phyloP scores from a whole-genome alignment of 2,113 vertebrate genomes.

The Rutilus rutilus region DNA sequence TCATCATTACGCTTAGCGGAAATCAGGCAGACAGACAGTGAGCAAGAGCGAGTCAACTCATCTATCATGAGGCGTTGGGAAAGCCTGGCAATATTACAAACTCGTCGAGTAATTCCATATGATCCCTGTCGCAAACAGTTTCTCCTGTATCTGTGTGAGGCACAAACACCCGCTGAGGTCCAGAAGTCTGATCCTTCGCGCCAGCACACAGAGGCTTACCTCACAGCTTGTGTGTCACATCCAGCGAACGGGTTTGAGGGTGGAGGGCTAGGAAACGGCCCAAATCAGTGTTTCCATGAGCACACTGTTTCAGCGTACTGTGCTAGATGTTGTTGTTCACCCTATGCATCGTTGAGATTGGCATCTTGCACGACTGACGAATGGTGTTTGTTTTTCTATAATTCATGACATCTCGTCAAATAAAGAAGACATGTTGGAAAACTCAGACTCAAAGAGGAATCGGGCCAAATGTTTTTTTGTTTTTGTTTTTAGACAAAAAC shows the following conservation, averaged over 20 bases:
- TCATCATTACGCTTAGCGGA: constrained; percentile 52
- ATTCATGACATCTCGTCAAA: constrained; percentile 17
- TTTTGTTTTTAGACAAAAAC: neutral
- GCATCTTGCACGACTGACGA: constrained; percentile 19
- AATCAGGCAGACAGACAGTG: constrained; percentile 58
- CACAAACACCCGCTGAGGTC: constrained; percentile 38
- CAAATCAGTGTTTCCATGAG: constrained; percentile 57
- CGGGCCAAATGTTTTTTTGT: neutral
- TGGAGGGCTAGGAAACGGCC: constrained; percentile 23
- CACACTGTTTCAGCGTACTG: constrained; percentile 1
- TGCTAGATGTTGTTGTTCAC: constrained; percentile 23
- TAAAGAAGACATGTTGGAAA: neutral
- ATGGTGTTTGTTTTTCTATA: constrained; percentile 34
- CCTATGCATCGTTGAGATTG: constrained; percentile 23
- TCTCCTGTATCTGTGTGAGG: constrained; percentile 31
- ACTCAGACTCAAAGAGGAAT: neutral
- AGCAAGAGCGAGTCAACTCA: constrained; percentile 51
- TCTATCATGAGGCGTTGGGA: constrained; percentile 35
- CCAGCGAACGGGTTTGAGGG: constrained; percentile 28
- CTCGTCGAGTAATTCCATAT: constrained; percentile 41
- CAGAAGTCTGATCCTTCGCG: constrained; percentile 23
- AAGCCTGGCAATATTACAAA: constrained; percentile 29
- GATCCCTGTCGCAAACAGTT: constrained; percentile 40
- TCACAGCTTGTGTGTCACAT: constrained; percentile 36
- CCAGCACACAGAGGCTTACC: constrained; percentile 35